These are phyloP conservation scores for Molanna angustata DNA, from an alignment of 2,888 invertebrate species.

Conservation along the genomic window DNA sequence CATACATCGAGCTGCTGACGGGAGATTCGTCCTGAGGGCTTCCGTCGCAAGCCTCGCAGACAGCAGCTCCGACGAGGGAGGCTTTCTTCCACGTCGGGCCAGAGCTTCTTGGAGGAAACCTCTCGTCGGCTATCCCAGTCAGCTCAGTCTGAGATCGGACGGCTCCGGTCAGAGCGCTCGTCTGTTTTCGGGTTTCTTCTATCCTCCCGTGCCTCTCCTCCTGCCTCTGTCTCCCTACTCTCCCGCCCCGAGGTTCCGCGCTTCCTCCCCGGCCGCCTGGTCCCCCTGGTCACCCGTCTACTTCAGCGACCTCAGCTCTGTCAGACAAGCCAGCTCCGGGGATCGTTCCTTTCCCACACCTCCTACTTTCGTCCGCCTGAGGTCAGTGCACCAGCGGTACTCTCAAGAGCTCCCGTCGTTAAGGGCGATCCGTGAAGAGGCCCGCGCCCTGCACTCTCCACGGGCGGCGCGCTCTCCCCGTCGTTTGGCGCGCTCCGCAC, in stretches of 20 bases:
- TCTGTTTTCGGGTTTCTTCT: conserved; percentile 37
- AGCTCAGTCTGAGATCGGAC: conserved; percentile 65
- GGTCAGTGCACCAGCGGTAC: conserved; percentile 64
- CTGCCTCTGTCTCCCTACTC: conserved; percentile 34
- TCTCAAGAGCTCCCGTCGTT: conserved; percentile 71
- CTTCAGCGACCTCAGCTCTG: conserved; percentile 85
- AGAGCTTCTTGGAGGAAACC: conserved; percentile 64
- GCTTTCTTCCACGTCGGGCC: conserved; percentile 67
- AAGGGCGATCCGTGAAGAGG: conserved; percentile 69
- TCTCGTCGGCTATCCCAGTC: conserved; percentile 63
- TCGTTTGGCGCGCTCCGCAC: conserved; percentile 63
- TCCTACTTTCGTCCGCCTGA: conserved; percentile 64
- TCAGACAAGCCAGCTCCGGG: conserved; percentile 74
- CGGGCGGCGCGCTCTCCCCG: conserved; percentile 59
- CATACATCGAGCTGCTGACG: conserved; percentile 72
- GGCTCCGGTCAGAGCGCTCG: conserved; percentile 60
- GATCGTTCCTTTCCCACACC: conserved; percentile 77
- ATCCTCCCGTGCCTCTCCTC: conserved; percentile 30
- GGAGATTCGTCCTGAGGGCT: conserved; percentile 62
- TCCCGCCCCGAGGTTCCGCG: conserved; percentile 41
- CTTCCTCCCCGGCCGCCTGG: conserved; percentile 49
- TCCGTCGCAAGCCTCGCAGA: conserved; percentile 40
- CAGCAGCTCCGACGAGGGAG: conserved; percentile 73
- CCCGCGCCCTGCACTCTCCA: conserved; percentile 47
- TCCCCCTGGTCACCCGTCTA: conserved; percentile 73